Evolutionary conservation across 2,797 vertebrate species (phyloP).

Genomic region (Melanotaenia pygmaea): DNA sequence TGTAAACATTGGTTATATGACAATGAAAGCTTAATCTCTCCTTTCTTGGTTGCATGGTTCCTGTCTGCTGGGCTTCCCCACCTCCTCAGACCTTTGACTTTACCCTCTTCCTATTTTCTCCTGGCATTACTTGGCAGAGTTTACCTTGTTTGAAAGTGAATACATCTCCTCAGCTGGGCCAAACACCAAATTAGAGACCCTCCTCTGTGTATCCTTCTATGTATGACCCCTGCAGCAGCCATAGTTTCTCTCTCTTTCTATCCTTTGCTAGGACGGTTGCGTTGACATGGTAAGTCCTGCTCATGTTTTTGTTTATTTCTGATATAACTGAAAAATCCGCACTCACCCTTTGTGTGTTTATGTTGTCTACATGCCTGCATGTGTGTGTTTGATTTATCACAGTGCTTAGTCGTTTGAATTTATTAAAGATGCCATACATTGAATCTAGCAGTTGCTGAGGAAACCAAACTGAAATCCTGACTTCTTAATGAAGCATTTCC

Average conservation of each 20-base stretch:
- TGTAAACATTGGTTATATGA: slow-evolving; percentile 5
- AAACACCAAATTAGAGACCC: slow-evolving; percentile 91
- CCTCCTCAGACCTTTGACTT: slow-evolving; percentile 41
- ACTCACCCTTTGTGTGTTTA: slow-evolving; percentile 11
- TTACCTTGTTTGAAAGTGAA: slow-evolving; percentile 76
- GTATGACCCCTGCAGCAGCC: slow-evolving; percentile 72
- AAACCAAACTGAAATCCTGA: slow-evolving; percentile 4
- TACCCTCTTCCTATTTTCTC: slow-evolving; percentile 35
- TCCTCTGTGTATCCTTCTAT: slow-evolving; percentile 77
- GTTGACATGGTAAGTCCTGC: slow-evolving; percentile 87
- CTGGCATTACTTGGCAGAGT: slow-evolving; percentile 68
- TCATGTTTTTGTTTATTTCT: slow-evolving; percentile 42
- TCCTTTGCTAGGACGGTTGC: slow-evolving; percentile 53
- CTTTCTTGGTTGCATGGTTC: slow-evolving; percentile 58
- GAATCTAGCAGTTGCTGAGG: neutral
- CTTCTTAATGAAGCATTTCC: neutral
- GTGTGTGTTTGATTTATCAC: slow-evolving; percentile 16
- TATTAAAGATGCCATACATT: neutral
- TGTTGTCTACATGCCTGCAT: slow-evolving; percentile 4
- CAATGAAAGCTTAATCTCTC: slow-evolving; percentile 33
- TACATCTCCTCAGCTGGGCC: slow-evolving; percentile 77
- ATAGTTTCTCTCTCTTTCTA: slow-evolving; percentile 74
- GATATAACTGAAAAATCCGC: neutral
- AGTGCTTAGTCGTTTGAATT: neutral
- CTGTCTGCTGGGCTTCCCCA: slow-evolving; percentile 35